Conservation (phyloP, 1,140 invertebrate species). For the Dendroctonus valens region DNA sequence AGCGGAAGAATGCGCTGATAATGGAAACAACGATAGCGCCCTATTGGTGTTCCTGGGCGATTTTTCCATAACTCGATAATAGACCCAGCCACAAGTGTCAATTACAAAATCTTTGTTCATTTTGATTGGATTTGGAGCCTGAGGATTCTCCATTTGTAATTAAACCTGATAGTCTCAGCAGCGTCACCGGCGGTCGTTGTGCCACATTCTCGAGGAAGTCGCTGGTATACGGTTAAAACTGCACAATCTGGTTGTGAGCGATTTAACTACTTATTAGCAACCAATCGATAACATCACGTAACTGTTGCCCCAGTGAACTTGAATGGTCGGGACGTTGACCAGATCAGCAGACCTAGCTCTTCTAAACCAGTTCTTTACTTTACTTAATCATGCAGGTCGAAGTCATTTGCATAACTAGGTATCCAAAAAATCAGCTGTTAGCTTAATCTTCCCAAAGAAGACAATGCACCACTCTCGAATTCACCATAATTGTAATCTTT, state of each 20-base stretch:
- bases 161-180: background rate
- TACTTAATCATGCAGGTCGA: too few relatives aligned
- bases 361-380: too few relatives aligned
- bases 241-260: slow-evolving; percentile 16
- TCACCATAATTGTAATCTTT: too few relatives aligned
- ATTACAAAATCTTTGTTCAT: too few relatives aligned
- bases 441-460: too few relatives aligned
- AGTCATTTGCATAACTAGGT: too few relatives aligned
- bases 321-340: slow-evolving; percentile 20
- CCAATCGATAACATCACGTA: slow-evolving; percentile 25
- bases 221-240: slow-evolving; percentile 14
- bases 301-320: slow-evolving; percentile 31
- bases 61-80: too few relatives aligned
- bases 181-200: slow-evolving; percentile 12
- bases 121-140: too few relatives aligned
- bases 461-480: too few relatives aligned
- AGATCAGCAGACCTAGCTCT: slow-evolving; percentile 11
- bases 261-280: slow-evolving; percentile 17
- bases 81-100: too few relatives aligned
- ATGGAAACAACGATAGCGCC: slow-evolving; percentile 11
- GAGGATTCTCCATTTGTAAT: too few relatives aligned
- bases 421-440: too few relatives aligned
- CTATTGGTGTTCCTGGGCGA: background rate
- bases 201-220: slow-evolving; percentile 10
- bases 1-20: slow-evolving; percentile 8